These are phyloP conservation scores for Eonycteris spelaea DNA, from an alignment of 2,113 vertebrate species.

Conservation along the genomic window DNA sequence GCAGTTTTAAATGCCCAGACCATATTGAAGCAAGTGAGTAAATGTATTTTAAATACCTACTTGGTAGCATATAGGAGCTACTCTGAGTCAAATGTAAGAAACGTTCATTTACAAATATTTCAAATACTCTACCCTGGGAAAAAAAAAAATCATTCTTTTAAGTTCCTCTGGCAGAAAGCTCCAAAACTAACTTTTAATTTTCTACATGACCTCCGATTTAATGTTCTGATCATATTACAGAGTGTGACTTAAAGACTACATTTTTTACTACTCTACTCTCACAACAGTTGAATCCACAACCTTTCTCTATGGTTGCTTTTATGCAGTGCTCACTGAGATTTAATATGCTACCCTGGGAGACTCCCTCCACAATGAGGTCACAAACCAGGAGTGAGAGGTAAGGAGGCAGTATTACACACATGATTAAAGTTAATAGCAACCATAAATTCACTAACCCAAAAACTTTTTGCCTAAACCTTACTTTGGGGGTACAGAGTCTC, in stretches of 20 bases:
- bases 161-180: slow-evolving; percentile 5
- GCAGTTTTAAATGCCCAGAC: not conserved
- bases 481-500: not conserved
- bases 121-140: slow-evolving; percentile 18
- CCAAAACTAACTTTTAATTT: slow-evolving; percentile 40
- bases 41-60: not conserved
- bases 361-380: not conserved
- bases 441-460: not conserved
- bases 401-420: not conserved
- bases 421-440: slow-evolving; percentile 53
- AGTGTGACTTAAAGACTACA: not conserved
- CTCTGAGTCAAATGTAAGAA: slow-evolving; percentile 22
- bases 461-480: slow-evolving; percentile 17
- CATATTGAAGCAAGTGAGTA: not conserved
- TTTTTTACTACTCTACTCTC: not conserved
- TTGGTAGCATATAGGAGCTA: not conserved
- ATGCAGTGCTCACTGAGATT: slow-evolving; percentile 7
- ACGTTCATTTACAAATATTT: slow-evolving; percentile 47
- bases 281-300: not conserved
- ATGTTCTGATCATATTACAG: slow-evolving; percentile 24
- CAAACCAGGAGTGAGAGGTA: not conserved
- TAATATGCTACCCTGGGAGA: not conserved
- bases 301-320: slow-evolving; percentile 47
- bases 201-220: not conserved
- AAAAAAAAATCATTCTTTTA: slow-evolving; percentile 26